Percentiles rank a stretch among this genome's conserved stretches.
Evolutionary conservation across 1,140 invertebrate genomes (phyloP).

Genomic region (Drosophila nigrodunni): DNA sequence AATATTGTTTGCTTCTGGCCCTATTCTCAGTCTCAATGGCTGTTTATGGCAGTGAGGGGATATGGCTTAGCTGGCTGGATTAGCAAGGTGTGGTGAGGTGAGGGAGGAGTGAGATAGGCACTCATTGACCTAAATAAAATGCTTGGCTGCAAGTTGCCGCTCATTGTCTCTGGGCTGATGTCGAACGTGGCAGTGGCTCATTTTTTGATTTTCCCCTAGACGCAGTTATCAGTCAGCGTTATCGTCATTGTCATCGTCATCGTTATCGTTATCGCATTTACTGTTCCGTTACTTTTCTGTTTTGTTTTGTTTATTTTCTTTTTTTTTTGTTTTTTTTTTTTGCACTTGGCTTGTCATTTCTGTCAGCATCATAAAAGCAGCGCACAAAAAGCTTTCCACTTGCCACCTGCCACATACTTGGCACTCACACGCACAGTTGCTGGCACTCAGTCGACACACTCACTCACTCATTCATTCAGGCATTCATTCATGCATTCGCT

Average conservation of each 20-base stretch:
- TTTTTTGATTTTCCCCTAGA: slow-evolving; percentile 4
- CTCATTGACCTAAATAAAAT: slow-evolving; percentile 82
- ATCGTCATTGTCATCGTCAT: slow-evolving; percentile 43
- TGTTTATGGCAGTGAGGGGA: background rate
- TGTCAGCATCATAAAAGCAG: slow-evolving; percentile 69
- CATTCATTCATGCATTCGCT: slow-evolving; percentile 36
- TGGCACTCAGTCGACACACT: slow-evolving; percentile 9
- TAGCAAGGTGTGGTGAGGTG: background rate
- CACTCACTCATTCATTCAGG: slow-evolving; percentile 19
- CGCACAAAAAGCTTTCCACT: slow-evolving; percentile 23
- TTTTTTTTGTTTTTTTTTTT: too few species aligned
- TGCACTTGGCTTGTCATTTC: slow-evolving; percentile 58
- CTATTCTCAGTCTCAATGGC: too few species aligned
- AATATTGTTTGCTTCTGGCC: slow-evolving; percentile 13
- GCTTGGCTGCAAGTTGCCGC: slow-evolving; percentile 49
- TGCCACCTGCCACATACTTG: slow-evolving; percentile 52
- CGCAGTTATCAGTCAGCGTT: background rate
- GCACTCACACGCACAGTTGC: slow-evolving; percentile 6
- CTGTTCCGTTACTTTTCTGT: slow-evolving; percentile 55
- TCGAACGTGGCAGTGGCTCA: slow-evolving; percentile 1
- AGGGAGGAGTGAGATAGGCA: background rate
- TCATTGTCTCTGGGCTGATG: slow-evolving; percentile 56
- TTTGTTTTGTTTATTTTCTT: too few species aligned
- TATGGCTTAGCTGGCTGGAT: too few species aligned
- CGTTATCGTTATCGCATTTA: slow-evolving; percentile 67